Base-by-base conservation (phyloP, 2,113 vertebrate species). In the Damaliscus lunatus region DNA sequence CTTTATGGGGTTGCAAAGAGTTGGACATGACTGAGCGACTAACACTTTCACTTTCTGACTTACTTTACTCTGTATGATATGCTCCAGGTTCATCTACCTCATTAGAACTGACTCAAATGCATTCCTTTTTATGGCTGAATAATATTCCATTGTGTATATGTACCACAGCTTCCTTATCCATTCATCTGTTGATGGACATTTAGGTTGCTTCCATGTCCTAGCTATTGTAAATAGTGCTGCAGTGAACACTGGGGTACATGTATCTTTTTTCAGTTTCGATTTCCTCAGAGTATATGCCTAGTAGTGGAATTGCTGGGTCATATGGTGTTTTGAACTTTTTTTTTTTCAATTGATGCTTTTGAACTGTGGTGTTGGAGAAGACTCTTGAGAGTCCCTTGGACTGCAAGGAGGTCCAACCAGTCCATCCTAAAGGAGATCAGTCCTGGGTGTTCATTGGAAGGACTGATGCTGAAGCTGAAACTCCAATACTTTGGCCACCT, bases 1-100 rank as follows among this genome's bases (percentile, higher is more conserved):
- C 8, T 36, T 36, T 5, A 23, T 71, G n/a, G 67, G 19, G 67
- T 23, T 71, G 67, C 67, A 40, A 71, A 71, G 67, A 40, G 64
- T 71, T 1, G 1, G 67, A 33, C 14, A 8, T 3, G 15, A 40
- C 67, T 71, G 5, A 71, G 10, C 0, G 1, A 23, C 67, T 71
- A 71, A 40, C 67, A 71, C n/a, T 71, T 71, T 12, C 19, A 12
- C 67, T 71, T 23, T 71, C n/a, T 71, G 67, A 71, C 19, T 71
- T 12, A 11, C 17, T 71, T 21, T 23, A 71, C n/a, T 71, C n/a
- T 71, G 19, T 40, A 40, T 71, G 67, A 23, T 40, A 71, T n/a
- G 67, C 67, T 71, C 67, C 10, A 40, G n/a, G 19, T 71, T 71
- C n/a, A 71, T 71, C n/a, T 0, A 6, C 67, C 67, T 71, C 67